phyloP scores from a whole-genome alignment of 2,888 invertebrate species.

The Coenonympha glycerion region DNA sequence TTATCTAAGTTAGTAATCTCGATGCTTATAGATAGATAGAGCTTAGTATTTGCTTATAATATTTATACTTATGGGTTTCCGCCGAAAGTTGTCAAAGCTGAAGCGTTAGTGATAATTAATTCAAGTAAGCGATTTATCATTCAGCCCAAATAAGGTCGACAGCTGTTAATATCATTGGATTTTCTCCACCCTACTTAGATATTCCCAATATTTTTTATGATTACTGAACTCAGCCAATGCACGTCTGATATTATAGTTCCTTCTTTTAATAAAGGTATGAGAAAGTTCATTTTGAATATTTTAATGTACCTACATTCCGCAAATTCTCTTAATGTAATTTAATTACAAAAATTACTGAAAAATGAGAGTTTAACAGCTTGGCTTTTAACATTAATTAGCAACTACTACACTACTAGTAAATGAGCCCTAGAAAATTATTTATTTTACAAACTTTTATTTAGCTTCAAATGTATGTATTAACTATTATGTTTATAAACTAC shows the following conservation, averaged over 20 bases:
- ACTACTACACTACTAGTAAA: too few species aligned
- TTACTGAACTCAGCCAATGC: background rate
- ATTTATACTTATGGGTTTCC: background rate
- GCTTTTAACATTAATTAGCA: too few species aligned
- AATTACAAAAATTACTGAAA: too few species aligned
- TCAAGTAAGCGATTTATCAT: conserved; percentile 26
- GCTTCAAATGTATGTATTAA: too few species aligned
- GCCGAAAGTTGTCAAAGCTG: conserved; percentile 10
- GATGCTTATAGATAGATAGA: background rate
- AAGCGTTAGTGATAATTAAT: conserved; percentile 21
- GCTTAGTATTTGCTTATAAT: background rate
- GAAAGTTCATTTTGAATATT: conserved; percentile 16
- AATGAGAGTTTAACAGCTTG: too few species aligned
- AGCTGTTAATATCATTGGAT: conserved; percentile 24
- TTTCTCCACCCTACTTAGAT: background rate
- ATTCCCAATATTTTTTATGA: conserved; percentile 5
- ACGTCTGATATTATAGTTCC: background rate
- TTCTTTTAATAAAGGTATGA: conserved; percentile 12
- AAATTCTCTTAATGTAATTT: background rate
- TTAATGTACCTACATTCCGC: conserved; percentile 13
- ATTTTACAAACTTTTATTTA: too few species aligned
- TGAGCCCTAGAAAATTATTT: too few species aligned
- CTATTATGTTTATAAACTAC: too few species aligned
- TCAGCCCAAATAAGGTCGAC: conserved; percentile 21
- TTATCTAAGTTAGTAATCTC: too few species aligned